Conservation (phyloP, 2,797 vertebrate genomes). For the Sitta carolinensis region DNA sequence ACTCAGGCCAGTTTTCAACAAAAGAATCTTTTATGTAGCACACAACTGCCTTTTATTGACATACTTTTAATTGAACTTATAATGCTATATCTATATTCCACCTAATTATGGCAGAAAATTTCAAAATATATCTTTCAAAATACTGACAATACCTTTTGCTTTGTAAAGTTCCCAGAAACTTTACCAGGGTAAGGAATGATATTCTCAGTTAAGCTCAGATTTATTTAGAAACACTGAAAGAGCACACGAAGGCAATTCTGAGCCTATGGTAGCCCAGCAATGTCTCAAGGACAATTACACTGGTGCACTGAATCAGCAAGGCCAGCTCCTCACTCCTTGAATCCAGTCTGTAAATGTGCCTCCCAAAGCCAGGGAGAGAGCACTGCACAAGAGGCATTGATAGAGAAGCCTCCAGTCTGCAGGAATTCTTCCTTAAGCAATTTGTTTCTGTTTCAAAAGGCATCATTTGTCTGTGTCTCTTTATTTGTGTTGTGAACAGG, state of each 20-base stretch:
- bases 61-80: slow-evolving; percentile 58
- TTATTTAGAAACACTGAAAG: neutral
- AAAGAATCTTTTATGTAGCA: slow-evolving; percentile 52
- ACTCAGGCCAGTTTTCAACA: slow-evolving; percentile 64
- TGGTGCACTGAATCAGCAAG: neutral
- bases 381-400: neutral
- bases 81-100: slow-evolving; percentile 38
- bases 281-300: neutral
- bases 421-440: neutral
- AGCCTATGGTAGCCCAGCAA: neutral
- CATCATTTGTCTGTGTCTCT: neutral
- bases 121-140: neutral
- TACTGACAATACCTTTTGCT: neutral
- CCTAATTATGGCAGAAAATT: slow-evolving; percentile 28
- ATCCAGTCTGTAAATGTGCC: neutral
- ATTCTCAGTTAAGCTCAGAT: neutral
- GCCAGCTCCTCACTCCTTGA: neutral
- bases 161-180: neutral
- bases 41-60: slow-evolving; percentile 52
- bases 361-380: neutral
- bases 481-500: neutral
- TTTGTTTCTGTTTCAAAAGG: neutral
- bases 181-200: neutral
- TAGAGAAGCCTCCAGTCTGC: neutral
- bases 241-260: neutral